Base-by-base conservation (phyloP, 2,797 vertebrate genomes). In the Okamejei kenojei region DNA sequence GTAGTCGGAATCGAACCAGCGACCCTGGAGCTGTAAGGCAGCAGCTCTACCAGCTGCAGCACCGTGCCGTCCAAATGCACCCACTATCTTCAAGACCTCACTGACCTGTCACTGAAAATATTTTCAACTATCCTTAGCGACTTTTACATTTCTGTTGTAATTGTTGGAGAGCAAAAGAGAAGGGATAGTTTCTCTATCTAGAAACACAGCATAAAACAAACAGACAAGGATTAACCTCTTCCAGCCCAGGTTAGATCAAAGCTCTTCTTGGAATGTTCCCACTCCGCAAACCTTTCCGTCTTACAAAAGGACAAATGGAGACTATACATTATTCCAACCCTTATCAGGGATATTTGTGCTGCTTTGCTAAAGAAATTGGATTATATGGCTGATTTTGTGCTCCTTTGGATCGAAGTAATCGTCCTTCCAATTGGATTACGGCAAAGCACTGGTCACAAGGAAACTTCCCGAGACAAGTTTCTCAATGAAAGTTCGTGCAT, bases 221-320 rank as follows among this genome's bases (percentile, higher is more conserved):
- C 11, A 92, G 90, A 7, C 84, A 76, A n/a, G 71, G 23, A 54
- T 54, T 92, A 9, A 76, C 38, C 68, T n/a, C 35, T 92, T 92
- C 90, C 73, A 92, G 71, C 68, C 90, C 73, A 76, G 73, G 90
- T 92, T 92, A 54, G 71, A 76, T 54, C 68, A 73, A 91, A 74
- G 73, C 13, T 76, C 29, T 29, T 73, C 38, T 76, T 54, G 23
- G 68, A 73, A 74, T 23, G 17, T 91, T 35, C 32, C n/a, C 23
- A 68, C 88, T 73, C 21, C 7, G 38, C 68, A 92, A 54, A 9
- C 21, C 23, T 65, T 68, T 35, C 19, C 26, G 17, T n/a, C 65
- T 38, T 8, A 74, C 7, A 23, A 65, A 65, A 26, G 45, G 68
- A 23, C 65, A 74, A 91, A 45, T 38, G 17, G 21, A 88, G n/a